Percentiles rank a stretch among this genome's conserved stretches.
These are phyloP conservation scores for Pseudochromis fuscus DNA, from an alignment of 2,797 vertebrate species.

Conservation along the genomic window DNA sequence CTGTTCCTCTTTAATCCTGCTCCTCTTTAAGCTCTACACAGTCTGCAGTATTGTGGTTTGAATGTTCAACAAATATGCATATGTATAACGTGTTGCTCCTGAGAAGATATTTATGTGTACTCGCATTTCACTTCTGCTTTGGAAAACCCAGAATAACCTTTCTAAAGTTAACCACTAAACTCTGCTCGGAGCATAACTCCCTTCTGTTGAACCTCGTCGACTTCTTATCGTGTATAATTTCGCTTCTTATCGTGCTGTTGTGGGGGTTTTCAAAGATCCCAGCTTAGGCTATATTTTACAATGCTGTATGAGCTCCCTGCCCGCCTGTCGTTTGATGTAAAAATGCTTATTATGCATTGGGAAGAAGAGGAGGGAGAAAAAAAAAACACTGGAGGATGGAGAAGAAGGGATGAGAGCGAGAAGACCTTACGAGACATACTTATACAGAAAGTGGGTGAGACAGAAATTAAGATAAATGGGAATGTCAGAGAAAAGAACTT, in stretches of 20 bases:
- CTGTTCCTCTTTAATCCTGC: neutral
- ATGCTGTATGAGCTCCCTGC: conserved; percentile 38
- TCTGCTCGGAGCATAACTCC: conserved; percentile 1
- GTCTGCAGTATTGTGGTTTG: neutral
- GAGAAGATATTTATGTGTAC: conserved; percentile 16
- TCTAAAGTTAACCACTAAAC: conserved; percentile 17
- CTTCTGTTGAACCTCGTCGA: conserved; percentile 3
- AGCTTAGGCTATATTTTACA: conserved; percentile 33
- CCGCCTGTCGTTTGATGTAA: conserved; percentile 47
- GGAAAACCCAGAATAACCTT: conserved; percentile 39
- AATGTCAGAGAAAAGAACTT: conserved; percentile 2
- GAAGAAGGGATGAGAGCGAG: neutral
- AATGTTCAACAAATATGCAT: conserved; percentile 3
- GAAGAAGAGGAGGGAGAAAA: neutral
- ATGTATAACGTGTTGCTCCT: neutral
- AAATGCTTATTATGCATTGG: conserved; percentile 48
- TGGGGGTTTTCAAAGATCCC: conserved; percentile 41
- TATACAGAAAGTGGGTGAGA: neutral
- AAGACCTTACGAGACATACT: neutral
- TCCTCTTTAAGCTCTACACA: neutral
- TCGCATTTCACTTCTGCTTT: conserved; percentile 19
- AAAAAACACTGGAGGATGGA: neutral
- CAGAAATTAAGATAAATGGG: conserved; percentile 14
- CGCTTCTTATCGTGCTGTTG: conserved; percentile 25
- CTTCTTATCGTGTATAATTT: conserved; percentile 24